Percentiles rank a stretch among this genome's conserved stretches.
phyloP scores from a whole-genome alignment of 92 coral and sea anemone species.

The Paramuricea clavata region DNA sequence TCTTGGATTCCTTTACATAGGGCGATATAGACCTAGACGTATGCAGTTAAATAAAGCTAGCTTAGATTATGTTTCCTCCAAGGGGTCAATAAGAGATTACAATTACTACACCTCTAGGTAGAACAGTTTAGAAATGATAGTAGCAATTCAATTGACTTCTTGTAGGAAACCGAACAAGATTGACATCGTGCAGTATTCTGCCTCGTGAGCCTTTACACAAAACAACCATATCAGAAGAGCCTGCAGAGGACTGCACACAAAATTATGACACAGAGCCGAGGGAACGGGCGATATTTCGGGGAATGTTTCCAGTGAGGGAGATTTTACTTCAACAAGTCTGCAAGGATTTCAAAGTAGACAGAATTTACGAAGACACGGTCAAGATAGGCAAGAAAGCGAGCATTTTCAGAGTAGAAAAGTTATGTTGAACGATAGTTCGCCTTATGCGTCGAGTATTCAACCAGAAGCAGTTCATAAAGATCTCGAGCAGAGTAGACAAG shows the following conservation, averaged over 20 bases:
- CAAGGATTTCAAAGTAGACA: background rate
- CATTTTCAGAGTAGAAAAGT: background rate
- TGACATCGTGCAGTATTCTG: background rate
- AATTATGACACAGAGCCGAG: background rate
- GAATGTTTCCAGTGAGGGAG: background rate
- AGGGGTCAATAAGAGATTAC: background rate
- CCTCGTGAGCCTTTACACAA: background rate
- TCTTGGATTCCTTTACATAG: too few relatives aligned
- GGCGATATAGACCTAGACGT: background rate
- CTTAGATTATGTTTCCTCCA: background rate
- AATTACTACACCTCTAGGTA: background rate
- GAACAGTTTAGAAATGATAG: too few relatives aligned
- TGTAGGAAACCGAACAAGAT: background rate
- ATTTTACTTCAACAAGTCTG: background rate
- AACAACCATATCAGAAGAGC: background rate
- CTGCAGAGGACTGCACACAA: background rate
- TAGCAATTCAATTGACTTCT: background rate
- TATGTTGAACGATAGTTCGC: background rate
- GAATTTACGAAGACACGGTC: background rate
- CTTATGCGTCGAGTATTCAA: background rate
- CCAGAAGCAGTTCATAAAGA: background rate
- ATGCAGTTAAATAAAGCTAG: background rate
- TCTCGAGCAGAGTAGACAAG: too few relatives aligned
- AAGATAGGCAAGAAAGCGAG: background rate
- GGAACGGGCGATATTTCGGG: background rate